A percentile compares a stretch with the other conserved stretches of the same genome.
Conservation (phyloP, 1,140 invertebrate species). For the Brachionus sp. region DNA sequence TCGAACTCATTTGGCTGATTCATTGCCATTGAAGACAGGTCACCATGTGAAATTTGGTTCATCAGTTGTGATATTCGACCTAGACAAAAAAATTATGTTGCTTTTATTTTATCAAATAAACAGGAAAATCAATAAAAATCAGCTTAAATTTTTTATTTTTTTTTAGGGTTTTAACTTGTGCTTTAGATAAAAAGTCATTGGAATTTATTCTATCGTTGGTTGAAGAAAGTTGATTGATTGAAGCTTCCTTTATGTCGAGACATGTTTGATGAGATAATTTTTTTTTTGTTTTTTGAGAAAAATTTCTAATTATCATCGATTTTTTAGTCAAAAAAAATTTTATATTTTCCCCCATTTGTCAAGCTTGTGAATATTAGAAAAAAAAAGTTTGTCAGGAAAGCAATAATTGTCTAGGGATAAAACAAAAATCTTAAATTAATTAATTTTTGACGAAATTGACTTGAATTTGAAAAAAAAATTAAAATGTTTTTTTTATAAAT, state of each 20-base stretch:
- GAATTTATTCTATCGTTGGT: background rate
- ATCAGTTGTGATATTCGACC: conserved; percentile 16
- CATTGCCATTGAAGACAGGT: background rate
- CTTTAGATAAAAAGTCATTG: background rate
- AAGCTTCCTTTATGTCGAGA: background rate
- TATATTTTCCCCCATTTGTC: too few relatives aligned
- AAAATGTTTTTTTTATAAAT: too few relatives aligned
- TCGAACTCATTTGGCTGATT: conserved; percentile 2
- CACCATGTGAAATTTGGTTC: conserved; percentile 37
- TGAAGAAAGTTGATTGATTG: background rate
- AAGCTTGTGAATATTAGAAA: background rate
- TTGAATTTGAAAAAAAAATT: too few relatives aligned
- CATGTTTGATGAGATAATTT: background rate
- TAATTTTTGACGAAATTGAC: too few relatives aligned
- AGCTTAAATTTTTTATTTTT: background rate
- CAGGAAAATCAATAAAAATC: conserved; percentile 4
- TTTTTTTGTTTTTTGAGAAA: background rate
- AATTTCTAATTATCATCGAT: background rate
- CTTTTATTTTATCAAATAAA: background rate
- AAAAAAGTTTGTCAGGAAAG: background rate
- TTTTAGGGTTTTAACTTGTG: background rate
- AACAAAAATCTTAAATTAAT: too few relatives aligned
- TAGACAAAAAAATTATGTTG: background rate
- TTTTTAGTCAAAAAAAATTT: background rate
- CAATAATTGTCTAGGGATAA: too few relatives aligned